Evolutionary conservation across 2,797 vertebrate genomes (phyloP), one percentile per base, ranked within the genome.

Genomic region (Tiaroga cobitis): DNA sequence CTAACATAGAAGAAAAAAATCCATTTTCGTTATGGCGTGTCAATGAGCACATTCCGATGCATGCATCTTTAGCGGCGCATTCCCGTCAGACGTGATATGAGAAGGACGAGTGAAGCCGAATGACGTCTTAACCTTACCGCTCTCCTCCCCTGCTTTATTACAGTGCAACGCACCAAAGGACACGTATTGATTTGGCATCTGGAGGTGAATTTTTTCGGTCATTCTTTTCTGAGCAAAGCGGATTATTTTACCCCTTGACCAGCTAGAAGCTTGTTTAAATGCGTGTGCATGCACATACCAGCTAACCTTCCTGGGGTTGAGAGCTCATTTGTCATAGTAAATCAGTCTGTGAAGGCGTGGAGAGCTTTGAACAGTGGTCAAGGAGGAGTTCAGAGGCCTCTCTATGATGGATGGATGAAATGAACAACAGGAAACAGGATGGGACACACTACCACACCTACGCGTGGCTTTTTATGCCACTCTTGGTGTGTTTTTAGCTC

Each of bases 301-400:
- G 83, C 41, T 83, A 86, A 87, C 88, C 81, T 86, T 87, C 81
- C 76, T 87, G 79, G 41, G 41, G 69, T 70, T 54, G 54, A 84
- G 84, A 80, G 43, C 63, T 87, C 75, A 90, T 90, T 89, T 87
- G 73, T 84, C 82, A 89, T 84, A 81, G 80, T 82, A 83, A 83
- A 87, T 88, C 70, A 83, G 84, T 73, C 77, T 79, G 82, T 82
- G 65, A 82, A 67, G 86, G 81, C 41, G 70, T 89, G 46, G 72
- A 76, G 61, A 72, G 72, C 82, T 81, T 86, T 86, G 80, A 86
- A 80, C 69, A 80, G 68, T 87, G 81, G 88, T 88, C 85, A 85
- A 86, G 68, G 80, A 69, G 51, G 61, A 79, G 81, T 75, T 88
- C 32, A 79, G 73, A 79, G 80, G 68, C 70, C 79, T 69, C 65